Percentiles rank a stretch among this genome's conserved stretches.
Evolutionary conservation across 2,113 vertebrate genomes (phyloP).

Genomic region (Numida meleagris): DNA sequence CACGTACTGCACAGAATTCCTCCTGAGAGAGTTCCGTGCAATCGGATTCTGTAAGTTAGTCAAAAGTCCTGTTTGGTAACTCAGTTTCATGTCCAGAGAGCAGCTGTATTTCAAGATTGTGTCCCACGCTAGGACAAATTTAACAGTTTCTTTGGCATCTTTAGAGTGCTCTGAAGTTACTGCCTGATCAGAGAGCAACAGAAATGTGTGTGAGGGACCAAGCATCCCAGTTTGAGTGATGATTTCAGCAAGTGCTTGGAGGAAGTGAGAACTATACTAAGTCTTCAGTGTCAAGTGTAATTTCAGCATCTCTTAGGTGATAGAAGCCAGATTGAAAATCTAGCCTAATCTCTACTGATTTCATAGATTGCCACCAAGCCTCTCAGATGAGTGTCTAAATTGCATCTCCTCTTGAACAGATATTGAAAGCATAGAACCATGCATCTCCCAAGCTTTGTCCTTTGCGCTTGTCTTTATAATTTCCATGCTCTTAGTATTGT

Average conservation of each 20-base stretch:
- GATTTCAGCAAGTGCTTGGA: background rate
- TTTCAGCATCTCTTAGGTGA: background rate
- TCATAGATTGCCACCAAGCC: background rate
- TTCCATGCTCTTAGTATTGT: background rate
- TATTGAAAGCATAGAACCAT: background rate
- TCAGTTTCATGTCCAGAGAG: background rate
- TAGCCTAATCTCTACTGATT: background rate
- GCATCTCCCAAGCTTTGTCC: background rate
- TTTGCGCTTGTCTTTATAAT: background rate
- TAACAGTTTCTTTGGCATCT: background rate
- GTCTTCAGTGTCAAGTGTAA: background rate
- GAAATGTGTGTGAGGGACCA: background rate
- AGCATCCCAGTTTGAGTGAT: background rate
- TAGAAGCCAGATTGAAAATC: background rate
- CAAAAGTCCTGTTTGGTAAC: background rate
- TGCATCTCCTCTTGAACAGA: background rate
- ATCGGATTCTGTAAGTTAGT: background rate
- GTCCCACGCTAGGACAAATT: background rate
- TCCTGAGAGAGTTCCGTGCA: background rate
- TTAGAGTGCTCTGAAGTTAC: background rate
- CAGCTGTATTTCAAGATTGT: background rate
- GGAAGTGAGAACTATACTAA: background rate
- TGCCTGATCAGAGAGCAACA: background rate
- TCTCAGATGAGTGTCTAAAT: background rate
- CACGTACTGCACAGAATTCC: background rate